Conservation (phyloP, 30 jellyfish, hydroid and myxozoan species). For the Rhopilema esculentum region DNA sequence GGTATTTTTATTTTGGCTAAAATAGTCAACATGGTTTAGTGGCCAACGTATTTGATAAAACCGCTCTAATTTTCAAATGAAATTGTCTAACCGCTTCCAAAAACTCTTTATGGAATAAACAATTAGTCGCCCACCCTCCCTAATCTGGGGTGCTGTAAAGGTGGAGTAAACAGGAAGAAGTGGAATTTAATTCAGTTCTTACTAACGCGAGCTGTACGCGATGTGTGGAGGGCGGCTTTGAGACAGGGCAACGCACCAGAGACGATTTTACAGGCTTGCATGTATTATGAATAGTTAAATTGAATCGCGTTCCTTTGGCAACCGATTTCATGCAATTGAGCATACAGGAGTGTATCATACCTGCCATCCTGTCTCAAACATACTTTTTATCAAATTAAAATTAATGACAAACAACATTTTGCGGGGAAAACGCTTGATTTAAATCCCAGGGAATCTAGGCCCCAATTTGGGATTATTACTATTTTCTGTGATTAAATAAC, state of each 20-base stretch:
- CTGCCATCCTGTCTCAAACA: neutral
- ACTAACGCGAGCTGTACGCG: neutral
- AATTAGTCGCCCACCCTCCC: neutral
- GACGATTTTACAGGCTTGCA: neutral
- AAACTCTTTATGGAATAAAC: neutral
- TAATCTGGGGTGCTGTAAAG: neutral
- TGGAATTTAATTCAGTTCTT: neutral
- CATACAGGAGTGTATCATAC: neutral
- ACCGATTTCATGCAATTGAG: neutral
- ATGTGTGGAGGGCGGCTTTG: neutral
- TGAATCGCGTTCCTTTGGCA: neutral
- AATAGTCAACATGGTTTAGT: neutral
- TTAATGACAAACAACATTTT: neutral
- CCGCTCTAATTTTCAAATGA: neutral
- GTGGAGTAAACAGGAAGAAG: neutral
- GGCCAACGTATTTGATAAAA: neutral
- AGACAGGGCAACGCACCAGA: neutral
- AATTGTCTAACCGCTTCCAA: neutral
- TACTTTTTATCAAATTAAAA: slow-evolving; percentile 2
- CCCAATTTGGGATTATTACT: neutral
- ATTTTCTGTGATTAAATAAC: neutral
- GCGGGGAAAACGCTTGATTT: neutral
- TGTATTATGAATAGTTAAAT: too few relatives aligned
- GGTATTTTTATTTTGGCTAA: neutral
- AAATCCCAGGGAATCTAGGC: neutral